phyloP scores from a whole-genome alignment of 2,113 vertebrate genomes.

The Cathartes aura region DNA sequence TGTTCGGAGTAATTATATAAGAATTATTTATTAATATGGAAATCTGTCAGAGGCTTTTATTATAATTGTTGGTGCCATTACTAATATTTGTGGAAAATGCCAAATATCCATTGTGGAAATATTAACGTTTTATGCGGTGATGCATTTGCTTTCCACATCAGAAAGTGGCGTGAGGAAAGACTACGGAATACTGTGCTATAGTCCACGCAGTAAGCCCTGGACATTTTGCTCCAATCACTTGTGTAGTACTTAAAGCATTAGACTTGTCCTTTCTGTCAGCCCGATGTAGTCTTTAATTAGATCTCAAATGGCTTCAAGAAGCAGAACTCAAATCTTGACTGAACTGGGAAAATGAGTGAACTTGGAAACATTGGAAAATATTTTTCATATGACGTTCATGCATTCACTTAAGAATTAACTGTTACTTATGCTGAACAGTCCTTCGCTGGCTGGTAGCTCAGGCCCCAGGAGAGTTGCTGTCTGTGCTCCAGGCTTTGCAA shows the following conservation, averaged over 20 bases:
- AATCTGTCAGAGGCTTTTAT: neutral
- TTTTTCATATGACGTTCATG: neutral
- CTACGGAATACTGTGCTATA: fast-evolving
- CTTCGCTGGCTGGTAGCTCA: neutral
- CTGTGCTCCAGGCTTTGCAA: neutral
- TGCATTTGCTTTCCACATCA: neutral
- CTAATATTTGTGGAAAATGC: neutral
- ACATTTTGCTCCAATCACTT: neutral
- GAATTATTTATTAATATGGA: neutral
- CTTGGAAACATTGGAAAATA: neutral
- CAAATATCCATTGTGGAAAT: neutral
- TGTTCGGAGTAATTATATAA: neutral
- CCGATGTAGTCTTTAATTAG: neutral
- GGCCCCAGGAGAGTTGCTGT: neutral
- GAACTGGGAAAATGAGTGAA: neutral
- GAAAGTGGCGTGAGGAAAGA: no score
- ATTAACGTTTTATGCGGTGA: neutral
- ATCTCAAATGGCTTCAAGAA: neutral
- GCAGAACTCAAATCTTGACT: neutral
- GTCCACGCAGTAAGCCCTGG: neutral
- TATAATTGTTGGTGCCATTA: neutral
- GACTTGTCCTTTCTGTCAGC: neutral
- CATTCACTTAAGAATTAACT: neutral
- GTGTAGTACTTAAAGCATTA: neutral
- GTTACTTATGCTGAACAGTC: neutral